These are phyloP conservation scores for Vultur gryphus DNA, from an alignment of 2,797 vertebrate genomes.

Conservation along the genomic window DNA sequence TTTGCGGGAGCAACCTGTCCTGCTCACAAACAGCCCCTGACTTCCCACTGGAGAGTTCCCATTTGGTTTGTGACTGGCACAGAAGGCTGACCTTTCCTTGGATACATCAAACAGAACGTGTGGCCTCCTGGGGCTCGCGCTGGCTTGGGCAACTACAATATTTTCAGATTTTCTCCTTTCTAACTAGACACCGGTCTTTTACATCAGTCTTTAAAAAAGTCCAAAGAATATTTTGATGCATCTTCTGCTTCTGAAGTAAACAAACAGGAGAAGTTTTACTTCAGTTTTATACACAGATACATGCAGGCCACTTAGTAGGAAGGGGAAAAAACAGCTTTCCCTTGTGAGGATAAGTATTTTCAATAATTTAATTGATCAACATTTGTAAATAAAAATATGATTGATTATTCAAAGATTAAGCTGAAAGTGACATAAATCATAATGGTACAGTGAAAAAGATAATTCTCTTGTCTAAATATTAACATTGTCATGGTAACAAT, in stretches of 20 bases:
- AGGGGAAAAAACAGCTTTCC: neutral
- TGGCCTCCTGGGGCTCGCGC: rapidly evolving
- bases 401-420: neutral
- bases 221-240: neutral
- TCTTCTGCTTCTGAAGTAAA: neutral
- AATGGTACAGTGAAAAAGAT: neutral
- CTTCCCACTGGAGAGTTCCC: neutral
- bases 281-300: neutral
- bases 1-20: neutral
- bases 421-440: neutral
- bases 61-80: neutral
- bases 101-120: neutral
- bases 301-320: neutral
- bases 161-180: neutral
- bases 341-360: neutral
- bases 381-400: neutral
- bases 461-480: neutral
- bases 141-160: neutral
- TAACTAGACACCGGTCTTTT: neutral
- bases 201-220: neutral
- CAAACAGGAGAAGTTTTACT: neutral
- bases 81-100: slow-evolving; percentile 15
- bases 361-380: neutral
- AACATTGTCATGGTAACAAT: neutral
- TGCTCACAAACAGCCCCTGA: neutral